Evolutionary conservation across 2,797 vertebrate genomes (phyloP).

Genomic region (Helarctos malayanus): DNA sequence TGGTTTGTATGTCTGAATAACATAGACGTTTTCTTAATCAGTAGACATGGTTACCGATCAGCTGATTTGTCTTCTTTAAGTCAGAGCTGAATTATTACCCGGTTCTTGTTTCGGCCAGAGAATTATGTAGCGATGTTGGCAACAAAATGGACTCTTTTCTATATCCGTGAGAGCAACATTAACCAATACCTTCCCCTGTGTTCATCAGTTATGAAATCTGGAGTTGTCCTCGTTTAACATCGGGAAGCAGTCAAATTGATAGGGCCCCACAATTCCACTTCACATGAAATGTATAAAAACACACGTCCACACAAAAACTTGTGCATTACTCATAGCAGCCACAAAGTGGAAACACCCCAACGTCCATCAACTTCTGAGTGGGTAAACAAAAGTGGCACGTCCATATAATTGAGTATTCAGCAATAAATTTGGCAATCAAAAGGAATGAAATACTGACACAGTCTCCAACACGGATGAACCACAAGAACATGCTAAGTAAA

Average conservation of each 20-base stretch:
- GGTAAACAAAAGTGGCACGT: not conserved
- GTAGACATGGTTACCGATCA: not conserved
- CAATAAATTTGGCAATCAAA: not conserved
- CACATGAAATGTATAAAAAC: conserved; percentile 14
- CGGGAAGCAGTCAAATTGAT: not conserved
- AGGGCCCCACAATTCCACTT: not conserved
- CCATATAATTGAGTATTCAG: not conserved
- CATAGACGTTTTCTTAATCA: not conserved
- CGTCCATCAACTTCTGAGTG: not conserved
- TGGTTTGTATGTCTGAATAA: not conserved
- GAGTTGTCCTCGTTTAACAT: not conserved
- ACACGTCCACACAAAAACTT: not conserved
- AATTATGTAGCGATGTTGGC: not conserved
- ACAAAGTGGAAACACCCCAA: not conserved
- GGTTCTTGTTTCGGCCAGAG: not conserved
- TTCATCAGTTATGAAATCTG: conserved; percentile 2
- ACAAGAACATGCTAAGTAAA: not conserved
- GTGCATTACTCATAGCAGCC: not conserved
- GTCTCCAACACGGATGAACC: not conserved
- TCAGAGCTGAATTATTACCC: not conserved
- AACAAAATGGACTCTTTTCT: not conserved
- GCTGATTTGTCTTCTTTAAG: not conserved
- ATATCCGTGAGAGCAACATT: not conserved
- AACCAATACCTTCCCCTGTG: not conserved
- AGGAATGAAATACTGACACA: not conserved